These are phyloP conservation scores for Ridgeia piscesae DNA, from an alignment of 1,140 invertebrate genomes.

Conservation along the genomic window DNA sequence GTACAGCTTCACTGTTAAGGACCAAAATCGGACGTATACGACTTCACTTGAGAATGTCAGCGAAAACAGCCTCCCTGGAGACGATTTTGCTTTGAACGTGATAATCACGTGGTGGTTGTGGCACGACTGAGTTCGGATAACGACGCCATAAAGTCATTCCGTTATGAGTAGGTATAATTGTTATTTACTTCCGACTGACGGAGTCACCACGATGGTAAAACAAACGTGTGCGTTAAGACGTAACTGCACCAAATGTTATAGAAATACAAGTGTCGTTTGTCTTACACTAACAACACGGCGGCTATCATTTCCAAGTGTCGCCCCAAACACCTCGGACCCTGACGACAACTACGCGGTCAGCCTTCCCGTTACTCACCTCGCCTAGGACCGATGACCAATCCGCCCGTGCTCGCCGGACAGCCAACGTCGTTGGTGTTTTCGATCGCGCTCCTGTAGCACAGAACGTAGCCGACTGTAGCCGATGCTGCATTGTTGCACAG, in stretches of 20 bases:
- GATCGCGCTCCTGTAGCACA: neutral
- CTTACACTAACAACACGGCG: neutral
- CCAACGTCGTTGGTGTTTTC: neutral
- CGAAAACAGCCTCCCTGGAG: too few relatives aligned
- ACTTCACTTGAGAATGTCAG: too few relatives aligned
- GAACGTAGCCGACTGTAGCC: neutral
- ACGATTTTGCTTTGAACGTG: too few relatives aligned
- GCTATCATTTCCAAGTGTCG: neutral
- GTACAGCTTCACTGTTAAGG: too few relatives aligned
- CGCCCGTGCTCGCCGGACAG: neutral
- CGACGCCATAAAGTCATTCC: too few relatives aligned
- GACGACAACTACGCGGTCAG: neutral
- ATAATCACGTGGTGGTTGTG: too few relatives aligned
- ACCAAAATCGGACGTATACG: too few relatives aligned
- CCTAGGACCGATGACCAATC: neutral
- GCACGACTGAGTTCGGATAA: too few relatives aligned
- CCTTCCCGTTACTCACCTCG: neutral
- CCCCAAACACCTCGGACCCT: neutral
- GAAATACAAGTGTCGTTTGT: neutral
- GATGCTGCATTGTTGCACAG: neutral
- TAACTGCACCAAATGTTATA: neutral
- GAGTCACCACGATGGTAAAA: too few relatives aligned
- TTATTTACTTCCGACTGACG: too few relatives aligned
- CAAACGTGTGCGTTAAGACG: neutral
- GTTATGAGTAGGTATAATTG: too few relatives aligned